Conservation (phyloP, 2,888 invertebrate species). For the Trissolcus japonicus region DNA sequence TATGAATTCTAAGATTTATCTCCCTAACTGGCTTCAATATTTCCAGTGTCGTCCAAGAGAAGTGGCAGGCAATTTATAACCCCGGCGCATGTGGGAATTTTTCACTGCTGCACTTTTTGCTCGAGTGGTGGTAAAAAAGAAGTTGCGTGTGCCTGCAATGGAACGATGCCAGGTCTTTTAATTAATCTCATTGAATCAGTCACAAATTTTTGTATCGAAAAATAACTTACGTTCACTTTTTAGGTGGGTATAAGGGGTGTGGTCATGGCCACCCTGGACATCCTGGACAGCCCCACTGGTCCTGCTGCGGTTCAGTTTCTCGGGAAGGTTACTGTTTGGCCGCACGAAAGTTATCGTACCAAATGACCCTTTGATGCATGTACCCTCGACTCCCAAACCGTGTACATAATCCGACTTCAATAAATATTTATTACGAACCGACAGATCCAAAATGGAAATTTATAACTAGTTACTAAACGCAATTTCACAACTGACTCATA, state of each 20-base stretch:
- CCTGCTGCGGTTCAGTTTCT: constrained; percentile 82
- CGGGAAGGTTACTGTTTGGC: constrained; percentile 65
- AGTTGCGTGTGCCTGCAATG: constrained; percentile 84
- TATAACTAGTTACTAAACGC: too few species aligned
- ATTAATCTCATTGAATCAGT: too few species aligned
- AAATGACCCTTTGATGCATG: constrained; percentile 61
- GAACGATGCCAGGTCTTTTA: constrained; percentile 82
- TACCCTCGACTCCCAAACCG: neutral
- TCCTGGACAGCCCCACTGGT: constrained; percentile 89
- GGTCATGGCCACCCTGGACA: constrained; percentile 89
- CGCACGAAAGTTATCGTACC: constrained; percentile 62
- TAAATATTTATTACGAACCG: neutral
- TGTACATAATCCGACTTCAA: constrained; percentile 1
- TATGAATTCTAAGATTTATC: neutral
- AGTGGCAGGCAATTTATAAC: constrained; percentile 35
- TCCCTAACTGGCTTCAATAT: constrained; percentile 3
- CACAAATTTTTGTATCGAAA: too few species aligned
- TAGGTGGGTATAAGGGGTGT: constrained; percentile 80
- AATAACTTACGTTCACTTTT: constrained; percentile 8
- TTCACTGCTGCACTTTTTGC: constrained; percentile 89
- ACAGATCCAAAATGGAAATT: neutral
- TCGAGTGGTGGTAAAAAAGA: constrained; percentile 86
- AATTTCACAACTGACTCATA: too few species aligned
- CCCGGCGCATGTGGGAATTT: constrained; percentile 82
- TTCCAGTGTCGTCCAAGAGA: constrained; percentile 11